A percentile compares a stretch with the other conserved stretches of the same genome.
These are phyloP conservation scores for Diceros bicornis DNA, from an alignment of 2,797 vertebrate species.

Conservation along the genomic window DNA sequence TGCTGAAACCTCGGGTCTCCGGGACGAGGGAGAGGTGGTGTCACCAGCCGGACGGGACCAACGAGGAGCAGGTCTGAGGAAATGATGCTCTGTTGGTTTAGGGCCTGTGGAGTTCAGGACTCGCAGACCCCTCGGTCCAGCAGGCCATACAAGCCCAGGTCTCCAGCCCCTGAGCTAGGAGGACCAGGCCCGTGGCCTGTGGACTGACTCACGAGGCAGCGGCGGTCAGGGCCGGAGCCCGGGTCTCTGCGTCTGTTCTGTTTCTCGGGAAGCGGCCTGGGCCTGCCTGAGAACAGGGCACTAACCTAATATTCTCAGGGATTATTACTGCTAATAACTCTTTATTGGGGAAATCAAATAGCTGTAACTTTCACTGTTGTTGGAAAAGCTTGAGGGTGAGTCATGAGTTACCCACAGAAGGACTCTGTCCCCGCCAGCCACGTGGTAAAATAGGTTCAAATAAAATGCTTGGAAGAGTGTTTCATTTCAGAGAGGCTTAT, in stretches of 20 bases:
- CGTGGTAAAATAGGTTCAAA: conserved; percentile 68
- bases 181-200: background rate
- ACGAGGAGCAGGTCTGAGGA: background rate
- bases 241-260: background rate
- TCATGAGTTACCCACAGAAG: conserved; percentile 64
- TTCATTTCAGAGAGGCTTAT: conserved; percentile 81
- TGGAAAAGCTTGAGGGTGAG: conserved; percentile 73
- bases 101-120: background rate
- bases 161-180: background rate
- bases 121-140: background rate
- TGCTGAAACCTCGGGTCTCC: background rate
- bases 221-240: background rate
- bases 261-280: background rate
- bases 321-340: conserved; percentile 76
- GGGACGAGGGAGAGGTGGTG: background rate
- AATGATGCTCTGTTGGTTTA: background rate
- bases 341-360: conserved; percentile 76
- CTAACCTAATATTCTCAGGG: conserved; percentile 67
- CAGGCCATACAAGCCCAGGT: background rate
- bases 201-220: background rate
- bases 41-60: background rate
- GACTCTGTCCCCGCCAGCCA: conserved; percentile 28
- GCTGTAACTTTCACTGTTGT: conserved; percentile 67
- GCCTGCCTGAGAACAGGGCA: conserved; percentile 11
- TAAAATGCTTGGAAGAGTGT: conserved; percentile 72